Conservation (phyloP, 1,140 invertebrate genomes). For the Drosophila kepulauana region DNA sequence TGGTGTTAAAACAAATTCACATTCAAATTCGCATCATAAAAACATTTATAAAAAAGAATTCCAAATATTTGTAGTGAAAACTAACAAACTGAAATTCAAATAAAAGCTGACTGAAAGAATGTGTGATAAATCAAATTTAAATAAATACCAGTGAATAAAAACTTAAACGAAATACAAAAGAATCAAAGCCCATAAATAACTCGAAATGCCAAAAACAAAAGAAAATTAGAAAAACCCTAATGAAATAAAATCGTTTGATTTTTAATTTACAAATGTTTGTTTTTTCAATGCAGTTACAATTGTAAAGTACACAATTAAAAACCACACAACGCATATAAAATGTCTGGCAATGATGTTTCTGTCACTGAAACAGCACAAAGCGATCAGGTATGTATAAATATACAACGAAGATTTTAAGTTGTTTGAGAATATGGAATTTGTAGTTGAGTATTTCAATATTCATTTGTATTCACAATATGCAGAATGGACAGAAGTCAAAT, state of each 20-base stretch:
- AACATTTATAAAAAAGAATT: constrained; percentile 22
- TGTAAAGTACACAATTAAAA: constrained; percentile 28
- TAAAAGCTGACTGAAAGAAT: constrained; percentile 25
- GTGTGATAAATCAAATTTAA: constrained; percentile 56
- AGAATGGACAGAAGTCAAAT: too few relatives aligned
- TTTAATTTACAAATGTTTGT: constrained; percentile 21
- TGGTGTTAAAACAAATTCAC: constrained; percentile 10
- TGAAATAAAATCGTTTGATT: constrained; percentile 28
- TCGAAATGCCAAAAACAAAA: constrained; percentile 26
- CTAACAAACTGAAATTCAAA: constrained; percentile 12
- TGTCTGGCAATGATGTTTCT: constrained; percentile 76
- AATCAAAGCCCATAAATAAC: constrained; percentile 36
- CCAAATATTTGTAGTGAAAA: constrained; percentile 16
- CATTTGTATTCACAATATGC: too few relatives aligned
- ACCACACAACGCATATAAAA: constrained; percentile 49
- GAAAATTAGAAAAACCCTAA: constrained; percentile 28
- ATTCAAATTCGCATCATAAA: constrained; percentile 8
- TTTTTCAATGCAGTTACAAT: constrained; percentile 40
- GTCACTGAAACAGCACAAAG: constrained; percentile 76
- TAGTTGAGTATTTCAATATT: too few relatives aligned
- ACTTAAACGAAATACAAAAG: constrained; percentile 23
- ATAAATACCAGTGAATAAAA: constrained; percentile 31
- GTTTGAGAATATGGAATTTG: not conserved
- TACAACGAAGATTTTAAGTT: not conserved
- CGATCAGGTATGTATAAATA: constrained; percentile 72